Evolutionary conservation across 2,797 vertebrate genomes (phyloP).

Genomic region (Vultur gryphus): DNA sequence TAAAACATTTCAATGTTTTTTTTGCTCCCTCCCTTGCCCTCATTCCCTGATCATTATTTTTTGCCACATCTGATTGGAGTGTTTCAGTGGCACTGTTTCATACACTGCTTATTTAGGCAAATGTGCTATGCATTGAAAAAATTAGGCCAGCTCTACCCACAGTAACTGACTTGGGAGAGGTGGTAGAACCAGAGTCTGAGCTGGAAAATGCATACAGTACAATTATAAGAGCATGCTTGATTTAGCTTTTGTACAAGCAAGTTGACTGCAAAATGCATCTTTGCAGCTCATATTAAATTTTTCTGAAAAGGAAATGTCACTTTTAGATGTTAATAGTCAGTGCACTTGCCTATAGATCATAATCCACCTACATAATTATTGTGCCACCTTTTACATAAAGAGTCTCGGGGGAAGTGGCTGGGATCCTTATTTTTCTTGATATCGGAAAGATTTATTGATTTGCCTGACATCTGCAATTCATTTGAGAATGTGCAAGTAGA

Average conservation of each 20-base stretch:
- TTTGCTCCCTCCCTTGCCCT: neutral
- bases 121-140: neutral
- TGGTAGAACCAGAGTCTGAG: neutral
- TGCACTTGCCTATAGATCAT: slow-evolving; percentile 1
- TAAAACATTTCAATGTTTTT: neutral
- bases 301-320: slow-evolving; percentile 30
- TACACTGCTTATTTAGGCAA: neutral
- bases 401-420: neutral
- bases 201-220: neutral
- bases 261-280: neutral
- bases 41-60: neutral
- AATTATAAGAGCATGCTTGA: slow-evolving; percentile 1
- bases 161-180: neutral
- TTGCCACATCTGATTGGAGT: neutral
- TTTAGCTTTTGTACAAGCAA: neutral
- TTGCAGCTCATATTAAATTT: slow-evolving; percentile 4
- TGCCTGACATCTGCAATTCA: slow-evolving; percentile 28
- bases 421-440: slow-evolving; percentile 25
- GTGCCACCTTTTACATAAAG: slow-evolving; percentile 34
- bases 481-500: neutral
- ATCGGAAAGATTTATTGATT: slow-evolving; percentile 15
- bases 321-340: slow-evolving; percentile 1
- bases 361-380: slow-evolving; percentile 58
- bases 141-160: neutral
- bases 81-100: neutral